These are phyloP conservation scores for Salpingus planirostris DNA, from an alignment of 2,888 invertebrate genomes.

Conservation along the genomic window DNA sequence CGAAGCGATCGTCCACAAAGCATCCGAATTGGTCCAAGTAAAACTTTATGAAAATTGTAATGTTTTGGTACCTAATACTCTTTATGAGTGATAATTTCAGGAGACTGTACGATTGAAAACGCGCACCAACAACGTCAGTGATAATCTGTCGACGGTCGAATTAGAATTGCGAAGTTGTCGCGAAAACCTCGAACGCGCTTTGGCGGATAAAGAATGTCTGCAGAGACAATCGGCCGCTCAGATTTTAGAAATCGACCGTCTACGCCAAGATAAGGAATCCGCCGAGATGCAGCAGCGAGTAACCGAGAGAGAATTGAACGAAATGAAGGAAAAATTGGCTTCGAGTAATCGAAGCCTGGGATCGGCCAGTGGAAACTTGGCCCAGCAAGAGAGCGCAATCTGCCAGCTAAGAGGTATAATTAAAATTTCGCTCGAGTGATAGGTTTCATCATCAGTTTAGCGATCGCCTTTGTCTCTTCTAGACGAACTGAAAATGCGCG, in stretches of 20 bases:
- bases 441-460: neutral
- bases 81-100: slow-evolving; percentile 19
- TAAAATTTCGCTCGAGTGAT: neutral
- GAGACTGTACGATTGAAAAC: slow-evolving; percentile 37
- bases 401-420: slow-evolving; percentile 56
- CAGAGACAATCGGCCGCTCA: slow-evolving; percentile 65
- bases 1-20: slow-evolving; percentile 66
- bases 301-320: slow-evolving; percentile 63
- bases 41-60: neutral
- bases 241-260: slow-evolving; percentile 60
- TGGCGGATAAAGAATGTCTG: slow-evolving; percentile 63
- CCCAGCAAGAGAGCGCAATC: slow-evolving; percentile 59
- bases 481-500: slow-evolving; percentile 62
- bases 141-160: slow-evolving; percentile 53
- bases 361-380: slow-evolving; percentile 58
- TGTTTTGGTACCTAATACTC: neutral
- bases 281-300: slow-evolving; percentile 64
- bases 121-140: slow-evolving; percentile 48
- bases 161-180: slow-evolving; percentile 57
- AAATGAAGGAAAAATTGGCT: slow-evolving; percentile 56
- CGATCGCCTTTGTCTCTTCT: slow-evolving; percentile 13
- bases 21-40: slow-evolving; percentile 67
- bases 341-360: slow-evolving; percentile 56
- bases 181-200: slow-evolving; percentile 55
- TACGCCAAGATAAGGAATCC: slow-evolving; percentile 70